Percentiles rank a stretch among this genome's conserved stretches.
These are phyloP conservation scores for Trachelus troglodyta DNA, from an alignment of 2,888 invertebrate genomes.

Conservation along the genomic window DNA sequence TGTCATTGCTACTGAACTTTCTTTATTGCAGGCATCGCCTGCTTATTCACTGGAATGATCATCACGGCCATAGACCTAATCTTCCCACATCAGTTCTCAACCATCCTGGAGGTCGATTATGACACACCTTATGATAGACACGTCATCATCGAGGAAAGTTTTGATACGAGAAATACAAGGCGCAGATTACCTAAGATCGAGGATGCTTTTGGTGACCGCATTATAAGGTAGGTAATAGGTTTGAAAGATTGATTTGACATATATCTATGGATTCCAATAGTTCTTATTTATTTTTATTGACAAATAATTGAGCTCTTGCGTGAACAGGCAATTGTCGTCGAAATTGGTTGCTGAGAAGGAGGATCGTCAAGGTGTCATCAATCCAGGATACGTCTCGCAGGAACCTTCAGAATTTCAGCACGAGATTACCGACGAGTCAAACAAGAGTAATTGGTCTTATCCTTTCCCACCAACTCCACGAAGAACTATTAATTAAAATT, in stretches of 20 bases:
- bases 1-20: constrained; percentile 79
- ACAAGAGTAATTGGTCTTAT: constrained; percentile 59
- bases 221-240: constrained; percentile 49
- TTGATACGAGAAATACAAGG: constrained; percentile 69
- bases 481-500: constrained; percentile 38
- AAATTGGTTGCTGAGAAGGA: constrained; percentile 18
- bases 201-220: constrained; percentile 56
- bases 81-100: constrained; percentile 92
- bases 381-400: constrained; percentile 54
- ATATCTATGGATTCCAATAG: neutral
- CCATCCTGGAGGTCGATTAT: constrained; percentile 91
- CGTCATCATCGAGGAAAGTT: constrained; percentile 90
- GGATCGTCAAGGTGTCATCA: constrained; percentile 55
- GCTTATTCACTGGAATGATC: constrained; percentile 81
- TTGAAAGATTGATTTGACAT: neutral
- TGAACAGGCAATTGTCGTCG: constrained; percentile 16
- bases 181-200: constrained; percentile 56
- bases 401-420: constrained; percentile 51
- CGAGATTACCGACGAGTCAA: constrained; percentile 45
- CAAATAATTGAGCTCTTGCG: neutral
- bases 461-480: constrained; percentile 58
- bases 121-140: constrained; percentile 94
- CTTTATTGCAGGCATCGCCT: constrained; percentile 75
- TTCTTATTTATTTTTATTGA: neutral
- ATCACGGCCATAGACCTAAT: constrained; percentile 87